These are phyloP conservation scores for Eunapius fragilis DNA, from an alignment of 37 sponge, comb jelly and placozoan genomes.

Conservation along the genomic window DNA sequence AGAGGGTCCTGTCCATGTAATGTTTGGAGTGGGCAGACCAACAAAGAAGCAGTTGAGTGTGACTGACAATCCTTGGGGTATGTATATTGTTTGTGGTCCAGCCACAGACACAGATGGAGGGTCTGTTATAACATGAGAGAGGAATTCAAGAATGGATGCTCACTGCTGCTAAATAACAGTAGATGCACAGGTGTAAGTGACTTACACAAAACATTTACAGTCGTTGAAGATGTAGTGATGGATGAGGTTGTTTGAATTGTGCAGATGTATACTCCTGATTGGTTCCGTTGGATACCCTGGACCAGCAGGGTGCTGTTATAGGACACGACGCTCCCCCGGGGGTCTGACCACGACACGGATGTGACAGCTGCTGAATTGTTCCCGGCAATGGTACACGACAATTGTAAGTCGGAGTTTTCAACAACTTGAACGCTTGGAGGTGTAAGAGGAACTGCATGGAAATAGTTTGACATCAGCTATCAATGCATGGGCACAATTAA, in stretches of 20 bases:
- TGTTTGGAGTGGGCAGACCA: not conserved
- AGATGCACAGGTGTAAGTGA: not conserved
- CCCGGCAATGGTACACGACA: not conserved
- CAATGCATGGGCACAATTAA: too few species aligned
- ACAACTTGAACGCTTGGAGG: not conserved
- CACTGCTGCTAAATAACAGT: too few species aligned
- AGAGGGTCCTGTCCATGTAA: not conserved
- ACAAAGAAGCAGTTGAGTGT: not conserved
- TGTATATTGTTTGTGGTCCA: not conserved
- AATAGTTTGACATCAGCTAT: not conserved
- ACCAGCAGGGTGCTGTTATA: not conserved
- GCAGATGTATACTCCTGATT: not conserved
- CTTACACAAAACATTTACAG: not conserved
- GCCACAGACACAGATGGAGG: not conserved
- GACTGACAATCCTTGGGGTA: not conserved
- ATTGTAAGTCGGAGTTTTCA: not conserved
- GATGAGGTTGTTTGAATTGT: not conserved
- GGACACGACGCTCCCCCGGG: not conserved
- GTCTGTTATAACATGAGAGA: not conserved
- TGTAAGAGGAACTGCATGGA: not conserved
- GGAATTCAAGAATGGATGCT: too few species aligned
- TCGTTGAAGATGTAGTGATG: not conserved
- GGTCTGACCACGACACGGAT: not conserved
- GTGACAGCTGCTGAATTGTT: not conserved
- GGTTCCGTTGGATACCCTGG: not conserved